A percentile compares a stretch with the other conserved stretches of the same genome.
These are phyloP conservation scores for Machimus rusticus DNA, from an alignment of 2,888 invertebrate species.

Conservation along the genomic window DNA sequence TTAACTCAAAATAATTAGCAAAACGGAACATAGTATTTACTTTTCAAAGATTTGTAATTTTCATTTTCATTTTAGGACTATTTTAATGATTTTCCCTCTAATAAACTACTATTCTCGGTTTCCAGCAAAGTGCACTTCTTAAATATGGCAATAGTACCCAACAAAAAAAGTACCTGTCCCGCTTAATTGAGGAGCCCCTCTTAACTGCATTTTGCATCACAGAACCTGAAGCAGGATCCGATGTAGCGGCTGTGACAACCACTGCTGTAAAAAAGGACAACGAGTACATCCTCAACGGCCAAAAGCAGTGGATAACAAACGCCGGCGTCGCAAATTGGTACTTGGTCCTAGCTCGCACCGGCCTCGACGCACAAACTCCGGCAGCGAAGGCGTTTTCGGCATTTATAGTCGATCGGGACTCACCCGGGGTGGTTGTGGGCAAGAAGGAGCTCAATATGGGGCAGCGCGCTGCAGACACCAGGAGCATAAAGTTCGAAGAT, in stretches of 20 bases:
- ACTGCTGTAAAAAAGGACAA: slow-evolving; percentile 88
- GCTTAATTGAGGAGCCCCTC: slow-evolving; percentile 82
- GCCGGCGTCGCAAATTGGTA: slow-evolving; percentile 93
- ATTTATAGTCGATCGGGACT: slow-evolving; percentile 75
- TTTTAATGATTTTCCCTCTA: too few species aligned
- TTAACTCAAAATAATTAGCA: too few species aligned
- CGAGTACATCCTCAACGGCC: slow-evolving; percentile 87
- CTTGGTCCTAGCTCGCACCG: slow-evolving; percentile 87
- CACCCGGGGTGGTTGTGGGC: slow-evolving; percentile 71
- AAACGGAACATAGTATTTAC: too few species aligned
- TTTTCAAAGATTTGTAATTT: too few species aligned
- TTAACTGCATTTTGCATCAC: slow-evolving; percentile 91
- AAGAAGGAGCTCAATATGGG: slow-evolving; percentile 78
- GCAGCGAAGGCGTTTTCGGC: slow-evolving; percentile 83
- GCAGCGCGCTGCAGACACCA: slow-evolving; percentile 75
- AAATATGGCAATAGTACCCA: slow-evolving; percentile 83
- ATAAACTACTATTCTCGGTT: slow-evolving; percentile 43
- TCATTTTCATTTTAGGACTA: too few species aligned
- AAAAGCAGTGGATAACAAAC: slow-evolving; percentile 98
- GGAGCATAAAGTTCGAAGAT: slow-evolving; percentile 78
- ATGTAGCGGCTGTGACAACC: slow-evolving; percentile 88
- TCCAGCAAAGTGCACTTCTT: slow-evolving; percentile 85
- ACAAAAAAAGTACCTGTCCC: slow-evolving; percentile 87
- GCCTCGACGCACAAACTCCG: slow-evolving; percentile 85
- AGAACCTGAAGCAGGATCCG: slow-evolving; percentile 91